Evolutionary conservation across 2,113 vertebrate genomes (phyloP).

Genomic region (Lontra canadensis): DNA sequence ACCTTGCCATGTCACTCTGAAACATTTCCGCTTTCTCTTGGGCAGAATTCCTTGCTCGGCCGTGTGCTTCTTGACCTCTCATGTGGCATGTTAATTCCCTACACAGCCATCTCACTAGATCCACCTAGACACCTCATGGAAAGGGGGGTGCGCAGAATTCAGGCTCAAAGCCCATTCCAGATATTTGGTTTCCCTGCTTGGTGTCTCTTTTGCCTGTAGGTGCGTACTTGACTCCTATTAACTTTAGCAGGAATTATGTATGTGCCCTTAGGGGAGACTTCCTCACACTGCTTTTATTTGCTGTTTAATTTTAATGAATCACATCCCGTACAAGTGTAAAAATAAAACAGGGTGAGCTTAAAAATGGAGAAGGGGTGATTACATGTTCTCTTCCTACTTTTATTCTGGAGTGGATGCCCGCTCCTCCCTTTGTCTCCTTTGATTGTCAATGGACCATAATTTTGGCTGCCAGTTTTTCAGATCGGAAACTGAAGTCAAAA

Average conservation of each 20-base stretch:
- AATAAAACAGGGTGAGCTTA: background rate
- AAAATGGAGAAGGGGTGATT: background rate
- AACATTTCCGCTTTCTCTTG: background rate
- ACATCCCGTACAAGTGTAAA: background rate
- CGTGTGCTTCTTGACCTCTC: background rate
- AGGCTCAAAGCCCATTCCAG: background rate
- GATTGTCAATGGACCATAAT: background rate
- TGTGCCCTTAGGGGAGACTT: background rate
- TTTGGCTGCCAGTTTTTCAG: background rate
- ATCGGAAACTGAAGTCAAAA: background rate
- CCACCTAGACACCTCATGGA: background rate
- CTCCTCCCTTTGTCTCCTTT: background rate
- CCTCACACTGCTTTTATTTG: constrained; percentile 45
- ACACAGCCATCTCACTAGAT: background rate
- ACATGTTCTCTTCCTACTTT: background rate
- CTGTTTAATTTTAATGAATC: constrained; percentile 61
- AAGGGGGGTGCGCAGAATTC: background rate
- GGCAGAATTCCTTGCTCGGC: background rate
- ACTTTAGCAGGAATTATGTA: background rate
- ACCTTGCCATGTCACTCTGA: background rate
- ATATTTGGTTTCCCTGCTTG: background rate
- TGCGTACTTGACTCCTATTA: background rate
- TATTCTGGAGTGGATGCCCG: background rate
- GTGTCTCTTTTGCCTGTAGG: background rate
- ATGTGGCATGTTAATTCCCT: background rate